These are phyloP conservation scores for Xestobium rufovillosum DNA, from an alignment of 2,888 invertebrate genomes.

Conservation along the genomic window DNA sequence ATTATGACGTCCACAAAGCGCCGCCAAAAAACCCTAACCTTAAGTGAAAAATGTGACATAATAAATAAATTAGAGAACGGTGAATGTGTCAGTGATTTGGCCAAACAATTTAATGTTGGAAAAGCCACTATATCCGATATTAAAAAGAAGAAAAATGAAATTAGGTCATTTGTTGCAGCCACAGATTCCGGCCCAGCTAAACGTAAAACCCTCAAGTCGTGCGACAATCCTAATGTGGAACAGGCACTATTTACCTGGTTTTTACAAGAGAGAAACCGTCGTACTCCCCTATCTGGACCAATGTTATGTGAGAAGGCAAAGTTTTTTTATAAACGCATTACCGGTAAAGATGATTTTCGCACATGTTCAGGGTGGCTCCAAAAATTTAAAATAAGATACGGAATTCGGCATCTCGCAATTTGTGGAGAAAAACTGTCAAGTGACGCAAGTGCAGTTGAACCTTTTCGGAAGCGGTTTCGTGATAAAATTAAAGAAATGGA, in stretches of 20 bases:
- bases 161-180: too few species aligned
- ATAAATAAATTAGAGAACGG: too few species aligned
- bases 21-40: too few species aligned
- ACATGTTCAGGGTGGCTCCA: slow-evolving; percentile 32
- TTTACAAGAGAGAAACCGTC: too few species aligned
- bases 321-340: slow-evolving; percentile 28
- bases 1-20: too few species aligned
- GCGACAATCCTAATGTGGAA: slow-evolving; percentile 23
- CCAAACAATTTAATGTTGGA: too few species aligned
- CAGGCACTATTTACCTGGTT: slow-evolving; percentile 12
- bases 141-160: too few species aligned
- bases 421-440: slow-evolving; percentile 30
- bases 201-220: slow-evolving; percentile 29
- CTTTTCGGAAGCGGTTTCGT: slow-evolving; percentile 28
- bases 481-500: slow-evolving; percentile 17
- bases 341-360: slow-evolving; percentile 30
- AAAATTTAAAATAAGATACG: slow-evolving; percentile 33
- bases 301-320: slow-evolving; percentile 24
- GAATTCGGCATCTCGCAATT: slow-evolving; percentile 25
- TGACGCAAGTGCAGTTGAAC: slow-evolving; percentile 19
- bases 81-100: too few species aligned
- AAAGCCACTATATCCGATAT: too few species aligned
- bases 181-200: slow-evolving; percentile 27
- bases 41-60: too few species aligned
- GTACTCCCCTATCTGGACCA: slow-evolving; percentile 26